Conservation (phyloP, 2,113 vertebrate species). For the Eulemur macaco region DNA sequence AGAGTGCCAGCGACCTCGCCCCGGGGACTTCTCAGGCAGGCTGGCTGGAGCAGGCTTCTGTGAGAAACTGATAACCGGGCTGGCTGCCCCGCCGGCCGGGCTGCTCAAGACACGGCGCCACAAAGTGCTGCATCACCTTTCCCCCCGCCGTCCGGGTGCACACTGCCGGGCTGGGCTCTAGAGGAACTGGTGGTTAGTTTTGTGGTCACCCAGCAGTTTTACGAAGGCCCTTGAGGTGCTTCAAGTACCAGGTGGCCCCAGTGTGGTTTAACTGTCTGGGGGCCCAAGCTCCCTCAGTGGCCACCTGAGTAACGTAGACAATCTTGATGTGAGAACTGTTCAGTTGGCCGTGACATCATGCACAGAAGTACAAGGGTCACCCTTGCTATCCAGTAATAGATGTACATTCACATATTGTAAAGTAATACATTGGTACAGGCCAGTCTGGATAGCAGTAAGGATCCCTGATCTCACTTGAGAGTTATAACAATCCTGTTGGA, state of each 20-base stretch:
- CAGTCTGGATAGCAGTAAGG: rapidly evolving
- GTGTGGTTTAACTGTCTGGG: conserved; percentile 78
- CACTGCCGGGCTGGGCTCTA: conserved; percentile 4
- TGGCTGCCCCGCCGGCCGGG: not conserved
- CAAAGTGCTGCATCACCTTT: conserved; percentile 71
- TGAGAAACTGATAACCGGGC: conserved; percentile 10
- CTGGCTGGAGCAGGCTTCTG: not conserved
- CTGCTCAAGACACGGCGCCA: not conserved
- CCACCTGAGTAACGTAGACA: conserved; percentile 38
- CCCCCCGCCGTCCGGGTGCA: not conserved
- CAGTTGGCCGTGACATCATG: conserved; percentile 54
- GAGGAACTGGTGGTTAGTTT: conserved; percentile 73
- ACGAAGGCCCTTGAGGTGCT: conserved; percentile 76
- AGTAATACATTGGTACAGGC: rapidly evolving
- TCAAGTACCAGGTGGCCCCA: conserved; percentile 75
- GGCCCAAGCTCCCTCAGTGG: conserved; percentile 59
- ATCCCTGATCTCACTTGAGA: rapidly evolving
- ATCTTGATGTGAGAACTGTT: not conserved
- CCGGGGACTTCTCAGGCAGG: conserved; percentile 1
- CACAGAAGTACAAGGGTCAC: rapidly evolving
- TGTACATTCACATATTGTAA: not conserved
- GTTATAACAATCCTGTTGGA: not conserved
- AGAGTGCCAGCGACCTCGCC: not conserved
- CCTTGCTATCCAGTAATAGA: rapidly evolving
- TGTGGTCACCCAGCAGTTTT: conserved; percentile 80